These are phyloP conservation scores for Dolichomitus sp. DNA, from an alignment of 2,888 invertebrate species.

Conservation along the genomic window DNA sequence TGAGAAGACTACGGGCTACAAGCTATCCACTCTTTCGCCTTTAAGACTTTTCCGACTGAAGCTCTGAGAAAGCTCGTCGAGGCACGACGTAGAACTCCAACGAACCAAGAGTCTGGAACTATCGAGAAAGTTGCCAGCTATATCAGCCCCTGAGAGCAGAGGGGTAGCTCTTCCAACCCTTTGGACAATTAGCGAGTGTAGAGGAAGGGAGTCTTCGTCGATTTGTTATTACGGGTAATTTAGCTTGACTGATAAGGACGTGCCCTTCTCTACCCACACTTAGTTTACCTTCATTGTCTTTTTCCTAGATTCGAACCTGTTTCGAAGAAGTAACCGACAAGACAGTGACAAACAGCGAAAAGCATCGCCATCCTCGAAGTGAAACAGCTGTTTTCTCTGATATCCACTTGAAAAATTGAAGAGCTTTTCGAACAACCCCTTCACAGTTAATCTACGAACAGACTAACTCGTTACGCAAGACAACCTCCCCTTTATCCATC, in stretches of 20 bases:
- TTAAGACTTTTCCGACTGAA: constrained; percentile 40
- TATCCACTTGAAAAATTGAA: constrained; percentile 36
- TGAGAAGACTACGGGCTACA: neutral
- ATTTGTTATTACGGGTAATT: constrained; percentile 69
- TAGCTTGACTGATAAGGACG: constrained; percentile 65
- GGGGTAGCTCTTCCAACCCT: constrained; percentile 39
- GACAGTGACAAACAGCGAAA: constrained; percentile 40
- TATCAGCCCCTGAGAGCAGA: constrained; percentile 21
- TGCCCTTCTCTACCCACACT: constrained; percentile 40
- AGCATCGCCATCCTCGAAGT: neutral
- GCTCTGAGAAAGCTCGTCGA: constrained; percentile 16
- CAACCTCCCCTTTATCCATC: neutral
- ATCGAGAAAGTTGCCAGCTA: constrained; percentile 60
- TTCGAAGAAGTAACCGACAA: constrained; percentile 7
- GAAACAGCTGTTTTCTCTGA: constrained; percentile 10
- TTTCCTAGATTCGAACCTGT: constrained; percentile 9
- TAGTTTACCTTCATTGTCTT: constrained; percentile 33
- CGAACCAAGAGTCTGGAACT: constrained; percentile 55
- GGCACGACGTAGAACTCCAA: constrained; percentile 40
- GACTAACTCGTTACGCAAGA: constrained; percentile 26
- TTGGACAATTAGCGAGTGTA: constrained; percentile 60
- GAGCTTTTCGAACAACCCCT: constrained; percentile 25
- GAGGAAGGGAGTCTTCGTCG: constrained; percentile 43
- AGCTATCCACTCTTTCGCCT: constrained; percentile 41
- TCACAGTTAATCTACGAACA: constrained; percentile 4